Percentiles rank a stretch among this genome's conserved stretches.
phyloP scores from a whole-genome alignment of 1,140 invertebrate species.

The Laupala kohalensis region DNA sequence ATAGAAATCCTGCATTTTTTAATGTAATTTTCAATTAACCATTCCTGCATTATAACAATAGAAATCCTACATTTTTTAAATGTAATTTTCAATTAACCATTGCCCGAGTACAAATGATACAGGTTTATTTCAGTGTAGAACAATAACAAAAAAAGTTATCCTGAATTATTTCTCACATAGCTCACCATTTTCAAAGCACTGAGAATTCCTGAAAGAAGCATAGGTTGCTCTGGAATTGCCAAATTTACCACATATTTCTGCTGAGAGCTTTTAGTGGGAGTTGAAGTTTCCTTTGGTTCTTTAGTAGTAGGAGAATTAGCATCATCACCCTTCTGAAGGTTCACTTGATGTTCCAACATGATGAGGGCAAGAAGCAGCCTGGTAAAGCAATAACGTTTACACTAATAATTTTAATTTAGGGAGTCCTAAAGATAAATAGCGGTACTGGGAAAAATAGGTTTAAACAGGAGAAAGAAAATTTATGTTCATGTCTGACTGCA shows the following conservation, averaged over 20 bases:
- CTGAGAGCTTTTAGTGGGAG: conserved; percentile 18
- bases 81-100: too few species aligned
- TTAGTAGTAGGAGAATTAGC: conserved; percentile 14
- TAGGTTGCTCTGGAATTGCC: conserved; percentile 64
- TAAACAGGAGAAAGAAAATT: too few species aligned
- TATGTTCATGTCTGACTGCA: too few species aligned
- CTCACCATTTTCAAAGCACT: conserved; percentile 51
- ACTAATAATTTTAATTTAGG: too few species aligned
- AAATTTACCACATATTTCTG: conserved; percentile 50
- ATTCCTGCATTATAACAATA: too few species aligned
- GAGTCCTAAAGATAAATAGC: too few species aligned
- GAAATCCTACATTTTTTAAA: too few species aligned
- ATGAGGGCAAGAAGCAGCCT: conserved; percentile 58
- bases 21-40: too few species aligned
- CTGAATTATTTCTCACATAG: too few species aligned
- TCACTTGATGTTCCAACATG: conserved; percentile 60
- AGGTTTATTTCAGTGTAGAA: neutral
- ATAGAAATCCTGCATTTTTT: too few species aligned
- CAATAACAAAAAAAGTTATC: neutral
- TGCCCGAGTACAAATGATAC: neutral
- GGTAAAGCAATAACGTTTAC: conserved; percentile 16
- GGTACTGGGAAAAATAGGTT: too few species aligned
- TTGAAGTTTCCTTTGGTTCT: neutral
- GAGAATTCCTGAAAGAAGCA: conserved; percentile 72
- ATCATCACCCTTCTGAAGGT: conserved; percentile 36